A percentile compares a stretch with the other conserved stretches of the same genome.
Evolutionary conservation across 2,113 vertebrate species (phyloP).

Genomic region (Odobenus rosmarus): DNA sequence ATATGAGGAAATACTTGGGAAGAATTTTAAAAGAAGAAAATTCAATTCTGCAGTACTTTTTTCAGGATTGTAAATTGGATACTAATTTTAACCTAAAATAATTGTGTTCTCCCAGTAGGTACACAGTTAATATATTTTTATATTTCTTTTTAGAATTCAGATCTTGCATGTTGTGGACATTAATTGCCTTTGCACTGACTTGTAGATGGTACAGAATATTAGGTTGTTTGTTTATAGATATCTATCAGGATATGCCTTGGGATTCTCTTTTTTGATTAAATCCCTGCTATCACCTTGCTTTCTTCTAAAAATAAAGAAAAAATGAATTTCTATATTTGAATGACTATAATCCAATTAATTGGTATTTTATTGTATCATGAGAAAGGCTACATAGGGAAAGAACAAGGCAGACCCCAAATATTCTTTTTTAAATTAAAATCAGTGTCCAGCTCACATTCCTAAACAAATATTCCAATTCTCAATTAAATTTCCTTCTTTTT

Average conservation of each 20-base stretch:
- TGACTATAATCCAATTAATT: not conserved
- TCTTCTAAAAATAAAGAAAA: conserved; percentile 26
- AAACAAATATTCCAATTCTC: conserved; percentile 74
- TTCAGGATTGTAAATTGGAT: conserved; percentile 51
- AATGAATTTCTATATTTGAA: not conserved
- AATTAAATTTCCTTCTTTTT: conserved; percentile 80
- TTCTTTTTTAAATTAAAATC: conserved; percentile 24
- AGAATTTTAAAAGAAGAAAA: conserved; percentile 77
- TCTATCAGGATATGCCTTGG: not conserved
- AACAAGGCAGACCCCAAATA: not conserved
- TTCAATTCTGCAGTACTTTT: conserved; percentile 53
- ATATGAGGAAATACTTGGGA: conserved; percentile 83
- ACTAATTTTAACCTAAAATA: not conserved
- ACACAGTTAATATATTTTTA: not conserved
- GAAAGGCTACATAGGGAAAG: not conserved
- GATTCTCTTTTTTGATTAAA: not conserved
- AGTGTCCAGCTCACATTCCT: conserved; percentile 53
- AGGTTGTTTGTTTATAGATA: not conserved
- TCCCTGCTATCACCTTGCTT: not conserved
- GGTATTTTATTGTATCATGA: not conserved
- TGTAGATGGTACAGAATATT: not conserved
- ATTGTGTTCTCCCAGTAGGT: not conserved
- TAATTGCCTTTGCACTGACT: not conserved
- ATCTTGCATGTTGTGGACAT: not conserved
- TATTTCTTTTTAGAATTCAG: not conserved